Base-by-base conservation (phyloP, 2,113 vertebrate genomes). In the Brevimyrus niger region DNA sequence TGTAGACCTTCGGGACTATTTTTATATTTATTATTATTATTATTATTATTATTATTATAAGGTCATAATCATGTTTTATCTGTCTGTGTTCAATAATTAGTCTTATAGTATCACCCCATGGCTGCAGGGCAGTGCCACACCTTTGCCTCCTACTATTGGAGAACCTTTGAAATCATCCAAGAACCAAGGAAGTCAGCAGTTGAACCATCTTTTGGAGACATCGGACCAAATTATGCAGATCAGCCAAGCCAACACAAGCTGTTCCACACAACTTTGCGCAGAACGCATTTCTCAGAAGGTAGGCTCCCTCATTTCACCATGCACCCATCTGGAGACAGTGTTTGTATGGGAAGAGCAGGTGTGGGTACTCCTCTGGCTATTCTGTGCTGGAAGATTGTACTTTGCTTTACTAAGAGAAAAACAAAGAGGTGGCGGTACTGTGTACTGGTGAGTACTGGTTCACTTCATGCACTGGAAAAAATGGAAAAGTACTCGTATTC, bases 161-260 rank as follows among this genome's bases (percentile, higher is more conserved):
- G 51, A 89, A 27, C 35, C 76, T 31, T 55, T 90, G 85, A 94
- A 94, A 86, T 92, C 90, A 87, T 90, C 31, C 89, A 92, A 93
- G 92, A 95, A 95, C 88, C 89, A 92, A 0, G 91, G 94, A 88
- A 95, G 93, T 92, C 93, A 94, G 1, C 92, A 88, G 51, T 87
- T 91, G 0, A 94, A 92, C 6, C 94, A 94, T 58, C 93, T 94
- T 6, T 95, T 93, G 3, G 95, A 96, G 83, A 96, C 95, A 89
- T 93, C 95, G 23, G 95, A 96, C 73, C 94, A 95, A 13, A 53
- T 44, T 35, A 88, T 87, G 69, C 44, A 46, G 38, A 46, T 38
- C 31, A 84, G 84, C 35, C 42, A 87, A 69, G 8, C n/a, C 47
- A 27, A n/a, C 87, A 85, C 21, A 35, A 42, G 13, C 11, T 38